Evolutionary conservation across 1,140 invertebrate genomes (phyloP).

Genomic region (Heliconius congener): DNA sequence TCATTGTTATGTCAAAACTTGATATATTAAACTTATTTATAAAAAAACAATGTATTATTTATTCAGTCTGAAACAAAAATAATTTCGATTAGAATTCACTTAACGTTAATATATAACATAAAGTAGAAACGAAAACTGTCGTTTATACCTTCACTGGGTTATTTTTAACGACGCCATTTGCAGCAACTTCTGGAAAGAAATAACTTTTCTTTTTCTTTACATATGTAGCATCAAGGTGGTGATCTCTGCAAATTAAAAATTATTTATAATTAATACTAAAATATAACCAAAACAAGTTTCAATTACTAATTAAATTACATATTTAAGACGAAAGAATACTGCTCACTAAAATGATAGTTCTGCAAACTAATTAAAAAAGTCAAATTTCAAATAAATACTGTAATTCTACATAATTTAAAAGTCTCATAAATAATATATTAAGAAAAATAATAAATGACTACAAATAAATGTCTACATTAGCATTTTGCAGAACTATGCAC

Average conservation of each 20-base stretch:
- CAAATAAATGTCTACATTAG: neutral
- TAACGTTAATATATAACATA: neutral
- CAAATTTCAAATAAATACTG: neutral
- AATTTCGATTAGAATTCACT: neutral
- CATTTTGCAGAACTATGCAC: conserved; percentile 77
- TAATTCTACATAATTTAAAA: neutral
- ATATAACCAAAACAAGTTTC: neutral
- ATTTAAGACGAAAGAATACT: neutral
- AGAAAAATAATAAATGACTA: neutral
- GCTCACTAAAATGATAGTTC: conserved; percentile 47
- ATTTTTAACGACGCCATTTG: conserved; percentile 29
- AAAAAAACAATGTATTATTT: conserved; percentile 22
- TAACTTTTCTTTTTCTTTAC: conserved; percentile 74
- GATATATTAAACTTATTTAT: conserved; percentile 23
- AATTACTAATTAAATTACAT: neutral
- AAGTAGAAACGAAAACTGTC: neutral
- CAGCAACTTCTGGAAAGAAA: conserved; percentile 60
- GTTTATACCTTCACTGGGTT: conserved; percentile 26
- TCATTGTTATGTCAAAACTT: neutral
- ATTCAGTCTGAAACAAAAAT: neutral
- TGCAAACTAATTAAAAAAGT: conserved; percentile 36
- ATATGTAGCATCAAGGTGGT: conserved; percentile 66
- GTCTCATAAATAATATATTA: neutral
- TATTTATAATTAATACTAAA: neutral
- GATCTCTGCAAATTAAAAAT: conserved; percentile 55